Evolutionary conservation across 2,797 vertebrate genomes (phyloP), one percentile per base, ranked within the genome.

Genomic region (Ctenopoma multispine): DNA sequence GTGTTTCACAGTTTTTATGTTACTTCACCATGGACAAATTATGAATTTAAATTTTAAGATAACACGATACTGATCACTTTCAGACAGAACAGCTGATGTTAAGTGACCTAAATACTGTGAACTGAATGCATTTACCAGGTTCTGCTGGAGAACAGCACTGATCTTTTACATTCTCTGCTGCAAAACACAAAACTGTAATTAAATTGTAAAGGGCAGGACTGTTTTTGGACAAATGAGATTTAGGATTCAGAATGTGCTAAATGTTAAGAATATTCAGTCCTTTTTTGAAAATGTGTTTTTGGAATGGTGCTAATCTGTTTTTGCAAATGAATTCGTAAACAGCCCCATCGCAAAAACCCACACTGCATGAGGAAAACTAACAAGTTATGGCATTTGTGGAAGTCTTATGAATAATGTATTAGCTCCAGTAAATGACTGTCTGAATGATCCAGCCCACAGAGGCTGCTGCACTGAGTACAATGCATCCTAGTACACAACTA

Each of bases 371-470:
- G 79, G 85, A 81, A 84, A 86, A 81, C 72, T 77, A 81, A 81
- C 63, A 76, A 72, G 71, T 84, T 76, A 64, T 82, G 75, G 63
- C 82, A 82, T 84, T 80, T 75, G 80, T 83, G 73, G 80, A 89
- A 53, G 60, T 68, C 43, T 54, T 36, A 63, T 90, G 81, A 88
- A 90, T 92, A 81, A 89, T 87, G 63, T 57, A 92, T 80, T 21
- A 71, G 63, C 72, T 83, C 69, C 87, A 86, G 80, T 85, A 85
- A 88, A 84, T 72, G 77, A 59, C 75, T 75, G 80, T 77, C 72
- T 86, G 75, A 80, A 72, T 44, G 68, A 85, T 85, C 67, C 51
- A 36, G 70, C 76, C 75, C 77, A 63, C 68, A 60, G 59, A 68
- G 46, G 68, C 47, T 62, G 58, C 60, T 55, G 72, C 73, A 61